phyloP scores from a whole-genome alignment of 2,113 vertebrate genomes.

The Cettia cetti region DNA sequence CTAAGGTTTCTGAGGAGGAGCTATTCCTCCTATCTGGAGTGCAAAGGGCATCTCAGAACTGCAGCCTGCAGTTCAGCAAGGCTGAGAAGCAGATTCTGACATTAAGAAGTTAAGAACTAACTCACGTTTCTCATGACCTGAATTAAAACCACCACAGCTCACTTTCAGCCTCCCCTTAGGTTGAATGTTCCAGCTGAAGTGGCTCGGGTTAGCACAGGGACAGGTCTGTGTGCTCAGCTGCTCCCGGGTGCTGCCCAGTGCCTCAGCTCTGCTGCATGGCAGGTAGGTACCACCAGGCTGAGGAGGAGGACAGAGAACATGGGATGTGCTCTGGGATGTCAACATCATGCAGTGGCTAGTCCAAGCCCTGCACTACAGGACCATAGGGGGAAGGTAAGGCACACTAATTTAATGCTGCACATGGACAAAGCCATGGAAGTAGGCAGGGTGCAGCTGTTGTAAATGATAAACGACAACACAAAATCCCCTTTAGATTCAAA shows the following conservation, averaged over 20 bases:
- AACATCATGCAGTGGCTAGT: background rate
- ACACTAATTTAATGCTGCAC: background rate
- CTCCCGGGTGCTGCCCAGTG: background rate
- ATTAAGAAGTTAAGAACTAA: background rate
- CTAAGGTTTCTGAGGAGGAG: background rate
- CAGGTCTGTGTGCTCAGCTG: background rate
- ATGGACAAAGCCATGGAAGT: fast-evolving
- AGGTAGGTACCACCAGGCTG: fast-evolving
- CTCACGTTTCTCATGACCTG: background rate
- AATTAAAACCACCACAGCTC: background rate
- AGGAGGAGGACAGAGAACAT: background rate
- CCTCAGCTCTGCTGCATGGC: background rate
- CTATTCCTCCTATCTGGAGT: background rate
- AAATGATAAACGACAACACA: fast-evolving
- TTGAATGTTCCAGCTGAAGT: background rate
- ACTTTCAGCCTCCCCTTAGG: background rate
- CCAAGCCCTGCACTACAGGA: background rate
- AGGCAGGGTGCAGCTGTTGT: background rate
- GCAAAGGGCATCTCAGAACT: background rate
- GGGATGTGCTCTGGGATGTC: background rate
- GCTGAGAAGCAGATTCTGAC: background rate
- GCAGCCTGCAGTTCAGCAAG: background rate
- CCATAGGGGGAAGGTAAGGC: background rate
- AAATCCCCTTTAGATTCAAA: background rate
- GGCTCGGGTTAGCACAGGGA: fast-evolving